Base-by-base conservation (phyloP, 2,113 vertebrate species). In the Ancistrus triradiatus region DNA sequence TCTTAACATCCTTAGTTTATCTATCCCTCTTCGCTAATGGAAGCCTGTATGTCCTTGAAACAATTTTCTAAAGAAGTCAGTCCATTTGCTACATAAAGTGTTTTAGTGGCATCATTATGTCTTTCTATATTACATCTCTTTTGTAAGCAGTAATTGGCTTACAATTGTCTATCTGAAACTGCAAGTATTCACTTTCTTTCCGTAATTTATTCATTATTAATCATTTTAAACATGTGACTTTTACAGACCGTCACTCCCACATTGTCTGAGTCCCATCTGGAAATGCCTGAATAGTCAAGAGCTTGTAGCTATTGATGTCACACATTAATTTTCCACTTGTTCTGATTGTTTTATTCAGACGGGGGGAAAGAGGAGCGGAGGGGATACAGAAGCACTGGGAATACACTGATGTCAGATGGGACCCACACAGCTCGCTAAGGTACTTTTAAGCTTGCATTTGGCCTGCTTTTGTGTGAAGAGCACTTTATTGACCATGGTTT, bases 21-120 rank as follows among this genome's bases (percentile, higher is more conserved):
- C 50, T 56, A 71, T 55, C 59, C 59, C 51, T 68, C 35, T 69
- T 38, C 38, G 53, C 66, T 62, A 68, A 69, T 63, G 53, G 58
- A 69, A 58, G 57, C 19, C 78, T 72, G 59, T 71, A 58, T 73
- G 63, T 76, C 77, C 77, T 78, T 78, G 77, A 68, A 60, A 48
- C 51, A 43, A 37, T 72, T 68, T 71, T 69, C 38, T 48, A 62
- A 58, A 66, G 59, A 52, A 72, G 64, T 65, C 65, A 67, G 48
- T 57, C 59, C 66, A 68, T 73, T 76, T 76, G 58, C 43, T 22
- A 52, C 52, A 66, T 59, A 76, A 74, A 60, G 44, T 60, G 37
- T 78, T 76, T 71, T 71, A 78, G 74, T 74, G 70, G 70, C 56
- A 37, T 69, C 57, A 68, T 66, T 75, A 63, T 69, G 50, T 63